phyloP scores from a whole-genome alignment of 2,113 vertebrate genomes.

The Nesoenas mayeri region DNA sequence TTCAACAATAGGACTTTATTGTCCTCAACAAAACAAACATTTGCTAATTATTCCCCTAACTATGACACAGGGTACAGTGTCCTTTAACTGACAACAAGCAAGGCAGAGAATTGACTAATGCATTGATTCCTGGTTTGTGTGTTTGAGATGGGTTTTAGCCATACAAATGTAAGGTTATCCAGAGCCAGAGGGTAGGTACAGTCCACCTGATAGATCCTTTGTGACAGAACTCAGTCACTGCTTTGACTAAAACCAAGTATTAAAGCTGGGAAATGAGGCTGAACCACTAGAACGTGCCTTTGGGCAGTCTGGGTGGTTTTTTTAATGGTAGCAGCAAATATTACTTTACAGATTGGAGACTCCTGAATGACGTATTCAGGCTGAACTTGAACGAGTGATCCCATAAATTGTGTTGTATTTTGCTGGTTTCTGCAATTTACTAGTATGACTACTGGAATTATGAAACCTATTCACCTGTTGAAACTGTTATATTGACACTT shows the following conservation, averaged over 20 bases:
- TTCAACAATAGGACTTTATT: neutral
- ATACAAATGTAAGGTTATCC: neutral
- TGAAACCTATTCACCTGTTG: conserved; percentile 3
- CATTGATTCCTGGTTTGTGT: neutral
- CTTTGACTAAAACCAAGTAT: neutral
- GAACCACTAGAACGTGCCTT: neutral
- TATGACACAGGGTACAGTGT: neutral
- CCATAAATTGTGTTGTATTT: neutral
- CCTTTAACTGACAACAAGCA: neutral
- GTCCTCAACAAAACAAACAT: neutral
- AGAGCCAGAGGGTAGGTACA: conserved; percentile 10
- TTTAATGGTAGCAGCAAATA: neutral
- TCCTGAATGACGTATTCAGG: neutral
- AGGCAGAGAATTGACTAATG: conserved; percentile 20
- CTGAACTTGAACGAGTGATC: neutral
- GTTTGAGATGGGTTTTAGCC: conserved; percentile 4
- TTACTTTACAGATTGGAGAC: neutral
- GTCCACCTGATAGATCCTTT: conserved; percentile 3
- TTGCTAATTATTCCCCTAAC: neutral
- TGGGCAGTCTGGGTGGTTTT: neutral
- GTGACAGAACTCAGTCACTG: conserved; percentile 43
- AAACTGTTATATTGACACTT: neutral
- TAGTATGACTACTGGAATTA: neutral
- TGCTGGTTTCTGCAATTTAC: neutral
- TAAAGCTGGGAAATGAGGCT: neutral